Evolutionary conservation across 2,113 vertebrate genomes (phyloP), one percentile per base, ranked within the genome.

Genomic region (Cephalophus harveyi): DNA sequence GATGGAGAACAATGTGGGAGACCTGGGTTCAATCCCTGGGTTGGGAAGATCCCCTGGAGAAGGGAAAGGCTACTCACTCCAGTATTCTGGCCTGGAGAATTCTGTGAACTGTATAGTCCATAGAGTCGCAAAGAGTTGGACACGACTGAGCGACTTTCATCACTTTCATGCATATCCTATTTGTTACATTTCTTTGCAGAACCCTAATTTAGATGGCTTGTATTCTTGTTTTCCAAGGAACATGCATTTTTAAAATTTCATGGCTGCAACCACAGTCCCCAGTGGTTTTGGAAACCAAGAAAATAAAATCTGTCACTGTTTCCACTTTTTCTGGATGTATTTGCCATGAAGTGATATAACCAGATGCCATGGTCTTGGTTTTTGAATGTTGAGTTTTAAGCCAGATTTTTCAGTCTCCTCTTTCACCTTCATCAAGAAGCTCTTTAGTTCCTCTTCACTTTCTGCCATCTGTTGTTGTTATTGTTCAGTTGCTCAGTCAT

Each of bases 71-170:
- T 23, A 12, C 67, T 19, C 67, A 40, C 67, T 23, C 2, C 67
- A 40, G 19, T 71, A 0, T 23, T 71, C 67, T 36, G 67, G 67
- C 67, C 67, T 71, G n/a, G 67, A 71, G 67, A 71, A 71, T 23
- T 71, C 19, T 21, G 5, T 40, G n/a, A 21, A 71, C 67, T 40
- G 2, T 71, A 71, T 23, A 36, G 64, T 36, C 64, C 64, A 40
- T 40, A 1, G n/a, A 11, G 5, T 23, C 0, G 10, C 67, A 40
- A 23, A 71, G 67, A 40, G n/a, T 23, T 0, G 0, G 67, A 71
- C 67, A 71, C 0, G 2, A 71, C 19, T 36, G 67, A 71, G n/a
- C 1, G 2, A 6, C n/a, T 71, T n/a, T n/a, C 62, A n/a, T n/a
- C 3, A 4, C 62, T 67, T 71, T 71, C n/a, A 71, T 36, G 67